Conservation (phyloP, 1,140 invertebrate species). For the Proctacanthus coquilletti region DNA sequence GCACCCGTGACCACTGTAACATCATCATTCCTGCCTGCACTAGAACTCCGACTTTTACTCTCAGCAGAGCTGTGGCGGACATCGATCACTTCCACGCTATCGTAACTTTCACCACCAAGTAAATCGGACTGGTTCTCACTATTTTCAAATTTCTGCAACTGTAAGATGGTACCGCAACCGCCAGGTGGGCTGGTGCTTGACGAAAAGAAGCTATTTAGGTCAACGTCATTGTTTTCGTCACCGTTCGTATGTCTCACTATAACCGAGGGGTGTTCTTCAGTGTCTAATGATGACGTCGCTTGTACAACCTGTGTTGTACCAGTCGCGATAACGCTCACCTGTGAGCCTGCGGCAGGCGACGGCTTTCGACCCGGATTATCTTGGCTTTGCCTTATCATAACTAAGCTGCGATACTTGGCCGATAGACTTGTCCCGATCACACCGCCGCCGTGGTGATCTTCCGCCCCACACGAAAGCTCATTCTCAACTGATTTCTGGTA, state of each 20-base stretch:
- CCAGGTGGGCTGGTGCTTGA: too few species aligned
- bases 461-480: constrained; percentile 27
- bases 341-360: constrained; percentile 21
- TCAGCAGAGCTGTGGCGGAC: too few species aligned
- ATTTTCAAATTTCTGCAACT: constrained; percentile 1
- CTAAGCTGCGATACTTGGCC: constrained; percentile 66
- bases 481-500: constrained; percentile 20
- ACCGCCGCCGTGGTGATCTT: constrained; percentile 30
- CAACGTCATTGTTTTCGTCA: constrained; percentile 1
- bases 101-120: neutral
- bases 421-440: constrained; percentile 30
- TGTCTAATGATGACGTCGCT: constrained; percentile 21
- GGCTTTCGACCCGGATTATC: too few species aligned
- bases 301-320: constrained; percentile 53
- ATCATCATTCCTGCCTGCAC: constrained; percentile 21
- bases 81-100: too few species aligned
- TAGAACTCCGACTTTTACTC: neutral
- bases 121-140: neutral
- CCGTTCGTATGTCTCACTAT: constrained; percentile 30
- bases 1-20: constrained; percentile 46
- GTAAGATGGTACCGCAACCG: constrained; percentile 27
- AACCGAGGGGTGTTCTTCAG: constrained; percentile 22
- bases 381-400: constrained; percentile 66
- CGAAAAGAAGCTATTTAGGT: constrained; percentile 20
- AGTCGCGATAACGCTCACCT: constrained; percentile 52